Base-by-base conservation (phyloP, 1,140 invertebrate genomes). In the Zaprionus lachaisei region DNA sequence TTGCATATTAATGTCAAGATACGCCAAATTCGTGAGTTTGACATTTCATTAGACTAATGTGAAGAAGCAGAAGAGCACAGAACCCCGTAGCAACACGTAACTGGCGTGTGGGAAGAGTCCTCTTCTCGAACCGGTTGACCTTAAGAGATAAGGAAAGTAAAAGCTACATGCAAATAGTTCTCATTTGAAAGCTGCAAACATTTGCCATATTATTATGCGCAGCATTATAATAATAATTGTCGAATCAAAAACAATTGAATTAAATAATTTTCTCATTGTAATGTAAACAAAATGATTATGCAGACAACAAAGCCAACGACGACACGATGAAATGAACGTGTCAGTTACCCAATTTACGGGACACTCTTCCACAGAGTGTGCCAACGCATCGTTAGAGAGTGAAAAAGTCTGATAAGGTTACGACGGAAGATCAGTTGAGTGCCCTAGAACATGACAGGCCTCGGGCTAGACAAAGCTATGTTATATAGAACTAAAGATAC, bases 211-310 rank as follows among this genome's bases (percentile, higher is more conserved):
- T 17, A 51, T 51, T 14, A 51, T 49, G 47, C 47, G 47, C 47
- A 49, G 47, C 47, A 12, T 51, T 51, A 51, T 51, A 24, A 56
- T 17, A 55, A 51, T n/a, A 66, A 54, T 20, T 47, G n/a, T 47
- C 2, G 6, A 44, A 56, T 34, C 24, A 72, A 34, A 72, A 72
- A 56, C 47, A 72, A 61, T 37, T 72, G 68, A 44, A 55, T 61
- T 44, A 66, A 64, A 62, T 38, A 15, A 60, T 61, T 54, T 63
- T 72, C 26, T 57, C 15, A 65, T 34, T 54, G 37, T 41, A 75
- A 68, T 80, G 82, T 90, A 91, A 90, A 90, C 85, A 90, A 75
- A 90, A 90, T 90, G 82, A 90, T 90, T 90, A 82, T 80, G 73
- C 84, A 83, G 84, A 83, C 78, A 79, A 79, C 84, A 89, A 83